Evolutionary conservation across 30 jellyfish, hydroid and myxozoan genomes (phyloP).

Genomic region (Pelagia noctiluca): DNA sequence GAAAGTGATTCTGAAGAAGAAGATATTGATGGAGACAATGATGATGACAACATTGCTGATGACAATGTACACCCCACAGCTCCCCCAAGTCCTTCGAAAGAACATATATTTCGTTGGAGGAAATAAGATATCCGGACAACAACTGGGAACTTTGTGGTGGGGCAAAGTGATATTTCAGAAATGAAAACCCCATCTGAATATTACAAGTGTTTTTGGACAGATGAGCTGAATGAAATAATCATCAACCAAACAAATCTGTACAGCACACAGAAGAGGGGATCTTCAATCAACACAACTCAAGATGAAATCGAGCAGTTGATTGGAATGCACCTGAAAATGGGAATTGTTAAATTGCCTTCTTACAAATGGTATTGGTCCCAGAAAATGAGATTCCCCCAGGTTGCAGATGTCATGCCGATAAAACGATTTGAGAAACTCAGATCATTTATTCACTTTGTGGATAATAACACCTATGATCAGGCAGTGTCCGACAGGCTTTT

Average conservation of each 20-base stretch:
- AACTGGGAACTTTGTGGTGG: neutral
- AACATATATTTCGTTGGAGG: slow-evolving; percentile 39
- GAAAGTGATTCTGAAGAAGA: too few species aligned
- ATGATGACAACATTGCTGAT: too few species aligned
- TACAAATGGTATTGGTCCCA: slow-evolving; percentile 56
- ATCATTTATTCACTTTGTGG: too few species aligned
- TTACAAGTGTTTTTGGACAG: slow-evolving; percentile 42
- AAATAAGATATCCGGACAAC: slow-evolving; percentile 16
- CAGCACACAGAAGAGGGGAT: slow-evolving; percentile 49
- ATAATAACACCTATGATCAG: slow-evolving; percentile 29
- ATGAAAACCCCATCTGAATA: slow-evolving; percentile 15
- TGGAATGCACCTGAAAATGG: slow-evolving; percentile 78
- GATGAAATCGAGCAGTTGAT: slow-evolving; percentile 54
- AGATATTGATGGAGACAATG: too few species aligned
- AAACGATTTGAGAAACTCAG: slow-evolving; percentile 46
- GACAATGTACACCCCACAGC: too few species aligned
- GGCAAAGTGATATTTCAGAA: neutral
- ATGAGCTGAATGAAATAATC: slow-evolving; percentile 23
- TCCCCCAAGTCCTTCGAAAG: slow-evolving; percentile 27
- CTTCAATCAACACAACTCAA: slow-evolving; percentile 6
- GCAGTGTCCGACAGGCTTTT: slow-evolving; percentile 23
- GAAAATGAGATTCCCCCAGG: too few species aligned
- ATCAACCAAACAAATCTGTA: slow-evolving; percentile 61
- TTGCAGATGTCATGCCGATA: slow-evolving; percentile 72
- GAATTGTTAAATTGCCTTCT: slow-evolving; percentile 52